phyloP scores from a whole-genome alignment of 2,113 vertebrate genomes.

The Centropus bengalensis region DNA sequence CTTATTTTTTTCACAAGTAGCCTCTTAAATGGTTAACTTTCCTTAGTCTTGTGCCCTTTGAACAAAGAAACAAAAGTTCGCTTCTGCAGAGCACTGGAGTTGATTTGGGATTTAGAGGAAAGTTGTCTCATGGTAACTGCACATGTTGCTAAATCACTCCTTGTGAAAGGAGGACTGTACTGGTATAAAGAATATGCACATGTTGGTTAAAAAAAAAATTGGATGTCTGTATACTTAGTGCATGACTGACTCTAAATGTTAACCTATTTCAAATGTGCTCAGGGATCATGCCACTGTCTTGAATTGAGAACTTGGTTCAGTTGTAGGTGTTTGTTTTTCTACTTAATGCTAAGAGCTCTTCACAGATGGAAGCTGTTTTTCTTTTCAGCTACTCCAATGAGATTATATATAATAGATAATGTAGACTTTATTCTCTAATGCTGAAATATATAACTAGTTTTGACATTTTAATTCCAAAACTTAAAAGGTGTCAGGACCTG shows the following conservation, averaged over 20 bases:
- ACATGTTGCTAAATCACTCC: neutral
- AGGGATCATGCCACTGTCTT: neutral
- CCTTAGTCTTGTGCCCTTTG: no score
- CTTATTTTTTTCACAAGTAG: neutral
- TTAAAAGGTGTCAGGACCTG: neutral
- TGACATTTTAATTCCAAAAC: neutral
- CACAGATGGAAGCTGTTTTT: neutral
- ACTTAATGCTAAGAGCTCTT: neutral
- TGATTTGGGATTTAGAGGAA: neutral
- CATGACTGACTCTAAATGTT: neutral
- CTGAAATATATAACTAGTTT: neutral
- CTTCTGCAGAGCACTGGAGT: neutral
- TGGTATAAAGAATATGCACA: neutral
- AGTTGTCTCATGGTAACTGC: neutral
- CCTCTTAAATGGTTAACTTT: neutral
- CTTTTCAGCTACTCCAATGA: neutral
- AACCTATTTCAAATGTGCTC: neutral
- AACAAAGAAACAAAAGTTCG: no score
- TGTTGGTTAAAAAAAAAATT: neutral
- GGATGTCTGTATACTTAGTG: neutral
- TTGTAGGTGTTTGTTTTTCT: neutral
- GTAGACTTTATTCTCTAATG: neutral
- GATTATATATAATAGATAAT: neutral
- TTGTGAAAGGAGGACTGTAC: neutral
- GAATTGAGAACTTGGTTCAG: neutral